Evolutionary conservation across 2,888 invertebrate genomes (phyloP).

Genomic region (Cataglyphis altisquamis): DNA sequence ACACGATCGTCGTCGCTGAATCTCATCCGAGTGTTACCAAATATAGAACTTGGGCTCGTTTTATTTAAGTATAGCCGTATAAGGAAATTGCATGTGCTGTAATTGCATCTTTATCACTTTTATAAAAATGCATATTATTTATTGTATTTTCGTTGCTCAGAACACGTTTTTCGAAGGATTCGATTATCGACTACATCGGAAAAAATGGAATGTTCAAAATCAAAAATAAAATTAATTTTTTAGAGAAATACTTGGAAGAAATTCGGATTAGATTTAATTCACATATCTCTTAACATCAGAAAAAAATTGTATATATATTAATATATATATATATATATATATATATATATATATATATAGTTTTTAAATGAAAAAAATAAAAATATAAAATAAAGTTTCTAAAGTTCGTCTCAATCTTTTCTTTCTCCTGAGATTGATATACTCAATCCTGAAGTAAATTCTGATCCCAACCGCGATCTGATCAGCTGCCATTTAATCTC

Average conservation of each 20-base stretch:
- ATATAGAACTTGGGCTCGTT: constrained; percentile 41
- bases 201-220: not conserved
- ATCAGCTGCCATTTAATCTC: constrained; percentile 55
- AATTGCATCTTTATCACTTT: not conserved
- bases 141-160: constrained; percentile 1
- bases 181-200: not conserved
- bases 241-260: not conserved
- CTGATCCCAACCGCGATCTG: constrained; percentile 41
- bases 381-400: constrained; percentile 3
- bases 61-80: constrained; percentile 48
- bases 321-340: not conserved
- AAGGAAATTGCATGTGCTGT: constrained; percentile 29
- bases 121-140: constrained; percentile 4
- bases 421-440: constrained; percentile 33
- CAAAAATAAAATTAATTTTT: constrained; percentile 12
- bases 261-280: not conserved
- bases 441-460: constrained; percentile 23
- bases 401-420: not conserved
- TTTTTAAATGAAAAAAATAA: not conserved
- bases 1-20: constrained; percentile 56
- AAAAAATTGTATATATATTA: not conserved
- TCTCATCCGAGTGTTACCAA: constrained; percentile 44
- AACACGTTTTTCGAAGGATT: no score
- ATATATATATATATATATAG: no score
- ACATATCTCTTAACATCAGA: not conserved